Conservation (phyloP, 2,113 vertebrate species). For the Sula dactylatra region DNA sequence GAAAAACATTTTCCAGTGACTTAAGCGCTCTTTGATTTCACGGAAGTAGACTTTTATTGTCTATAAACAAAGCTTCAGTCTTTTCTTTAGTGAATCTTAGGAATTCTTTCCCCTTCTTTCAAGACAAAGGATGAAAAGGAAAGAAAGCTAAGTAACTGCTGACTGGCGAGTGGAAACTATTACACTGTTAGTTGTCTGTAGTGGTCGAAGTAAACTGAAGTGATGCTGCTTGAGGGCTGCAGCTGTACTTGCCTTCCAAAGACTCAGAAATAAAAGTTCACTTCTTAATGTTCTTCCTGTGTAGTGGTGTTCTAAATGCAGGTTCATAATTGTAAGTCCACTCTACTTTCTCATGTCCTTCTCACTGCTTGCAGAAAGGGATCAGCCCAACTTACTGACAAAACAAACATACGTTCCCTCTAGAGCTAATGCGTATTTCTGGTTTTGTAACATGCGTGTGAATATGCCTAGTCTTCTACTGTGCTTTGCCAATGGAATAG, state of each 20-base stretch:
- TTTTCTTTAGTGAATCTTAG: neutral
- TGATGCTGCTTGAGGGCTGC: neutral
- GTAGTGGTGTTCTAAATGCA: neutral
- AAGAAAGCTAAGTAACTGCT: neutral
- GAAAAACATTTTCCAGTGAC: neutral
- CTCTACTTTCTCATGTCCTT: neutral
- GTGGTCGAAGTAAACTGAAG: neutral
- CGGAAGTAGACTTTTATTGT: neutral
- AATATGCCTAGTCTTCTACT: neutral
- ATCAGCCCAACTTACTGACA: neutral
- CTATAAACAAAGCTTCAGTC: neutral
- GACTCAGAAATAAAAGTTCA: neutral
- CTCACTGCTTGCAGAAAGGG: neutral
- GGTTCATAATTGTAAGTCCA: neutral
- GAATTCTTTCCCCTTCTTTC: neutral
- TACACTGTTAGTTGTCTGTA: neutral
- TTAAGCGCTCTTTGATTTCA: neutral
- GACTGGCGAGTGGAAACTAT: neutral
- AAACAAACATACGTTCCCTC: neutral
- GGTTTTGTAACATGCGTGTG: neutral
- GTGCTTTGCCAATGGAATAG: neutral
- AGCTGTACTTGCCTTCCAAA: neutral
- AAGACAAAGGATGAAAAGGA: neutral
- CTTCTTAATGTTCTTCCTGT: neutral
- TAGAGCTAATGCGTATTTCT: neutral